A percentile compares a stretch with the other conserved stretches of the same genome.
Evolutionary conservation across 2,113 vertebrate species (phyloP).

Genomic region (Xenopus borealis): DNA sequence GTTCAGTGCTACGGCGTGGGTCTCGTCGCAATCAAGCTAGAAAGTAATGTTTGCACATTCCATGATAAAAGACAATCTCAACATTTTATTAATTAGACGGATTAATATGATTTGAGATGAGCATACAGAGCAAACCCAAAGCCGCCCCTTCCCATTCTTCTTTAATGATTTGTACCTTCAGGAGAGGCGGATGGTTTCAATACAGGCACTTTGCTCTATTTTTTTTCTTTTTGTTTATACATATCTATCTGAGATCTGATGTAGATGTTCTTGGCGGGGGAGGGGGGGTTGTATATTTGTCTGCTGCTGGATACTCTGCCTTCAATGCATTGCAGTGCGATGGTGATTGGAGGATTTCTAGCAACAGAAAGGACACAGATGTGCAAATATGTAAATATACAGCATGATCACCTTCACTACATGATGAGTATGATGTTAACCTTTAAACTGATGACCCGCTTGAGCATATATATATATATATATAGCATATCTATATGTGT

Average conservation of each 20-base stretch:
- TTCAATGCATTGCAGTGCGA: constrained; percentile 7
- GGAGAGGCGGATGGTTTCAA: neutral
- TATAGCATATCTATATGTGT: too few relatives aligned
- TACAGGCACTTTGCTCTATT: constrained; percentile 53
- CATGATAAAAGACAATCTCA: constrained; percentile 54
- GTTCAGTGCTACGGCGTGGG: too few relatives aligned
- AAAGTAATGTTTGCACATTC: constrained; percentile 56
- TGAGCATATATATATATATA: constrained; percentile 37
- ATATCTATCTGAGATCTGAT: constrained; percentile 30
- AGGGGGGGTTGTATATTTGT: neutral
- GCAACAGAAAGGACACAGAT: constrained; percentile 61
- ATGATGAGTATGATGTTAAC: constrained; percentile 55
- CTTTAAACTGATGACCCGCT: constrained; percentile 52
- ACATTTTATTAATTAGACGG: constrained; percentile 37
- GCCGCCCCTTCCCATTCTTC: constrained; percentile 5
- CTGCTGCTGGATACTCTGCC: constrained; percentile 4
- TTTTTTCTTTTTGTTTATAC: constrained; percentile 47
- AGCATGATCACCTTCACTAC: constrained; percentile 64
- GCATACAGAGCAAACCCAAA: too few relatives aligned
- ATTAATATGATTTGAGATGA: too few relatives aligned
- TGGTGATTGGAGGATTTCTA: constrained; percentile 54
- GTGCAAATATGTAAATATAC: constrained; percentile 60
- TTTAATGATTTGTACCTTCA: constrained; percentile 38
- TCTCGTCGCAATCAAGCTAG: constrained; percentile 21
- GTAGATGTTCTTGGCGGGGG: too few relatives aligned